These are phyloP conservation scores for Rotaria magnacalcarata DNA, from an alignment of 2,888 invertebrate genomes.

Conservation along the genomic window DNA sequence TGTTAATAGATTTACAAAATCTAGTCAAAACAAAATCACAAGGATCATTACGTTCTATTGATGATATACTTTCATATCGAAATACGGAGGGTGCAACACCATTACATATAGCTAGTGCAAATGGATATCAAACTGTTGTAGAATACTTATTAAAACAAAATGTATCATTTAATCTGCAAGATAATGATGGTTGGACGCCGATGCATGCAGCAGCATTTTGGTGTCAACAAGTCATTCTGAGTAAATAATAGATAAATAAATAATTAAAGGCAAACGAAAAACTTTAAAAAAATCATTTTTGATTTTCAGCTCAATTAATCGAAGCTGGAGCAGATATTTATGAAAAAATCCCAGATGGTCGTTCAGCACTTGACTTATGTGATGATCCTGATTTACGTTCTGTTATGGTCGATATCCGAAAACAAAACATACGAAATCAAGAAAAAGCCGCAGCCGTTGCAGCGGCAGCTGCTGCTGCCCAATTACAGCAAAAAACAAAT, in stretches of 20 bases:
- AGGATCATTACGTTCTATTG: neutral
- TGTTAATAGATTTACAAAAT: slow-evolving; percentile 80
- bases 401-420: slow-evolving; percentile 27
- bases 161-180: slow-evolving; percentile 80
- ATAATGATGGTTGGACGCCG: slow-evolving; percentile 93
- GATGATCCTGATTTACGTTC: slow-evolving; percentile 44
- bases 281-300: slow-evolving; percentile 27
- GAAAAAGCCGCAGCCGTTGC: slow-evolving; percentile 34
- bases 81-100: slow-evolving; percentile 4
- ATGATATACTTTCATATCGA: slow-evolving; percentile 31
- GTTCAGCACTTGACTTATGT: slow-evolving; percentile 80
- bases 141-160: slow-evolving; percentile 82
- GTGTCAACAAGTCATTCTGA: slow-evolving; percentile 34
- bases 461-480: slow-evolving; percentile 41
- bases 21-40: slow-evolving; percentile 53
- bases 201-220: slow-evolving; percentile 70
- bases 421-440: slow-evolving; percentile 35
- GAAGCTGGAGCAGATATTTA: slow-evolving; percentile 94
- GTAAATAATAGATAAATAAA: neutral
- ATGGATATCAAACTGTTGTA: slow-evolving; percentile 88
- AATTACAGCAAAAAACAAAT: slow-evolving; percentile 25
- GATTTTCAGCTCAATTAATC: slow-evolving; percentile 55
- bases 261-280: too few relatives aligned
- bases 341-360: slow-evolving; percentile 89
- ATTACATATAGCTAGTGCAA: slow-evolving; percentile 68